These are phyloP conservation scores for Hypercompe scribonia DNA, from an alignment of 2,888 invertebrate species.

Conservation along the genomic window DNA sequence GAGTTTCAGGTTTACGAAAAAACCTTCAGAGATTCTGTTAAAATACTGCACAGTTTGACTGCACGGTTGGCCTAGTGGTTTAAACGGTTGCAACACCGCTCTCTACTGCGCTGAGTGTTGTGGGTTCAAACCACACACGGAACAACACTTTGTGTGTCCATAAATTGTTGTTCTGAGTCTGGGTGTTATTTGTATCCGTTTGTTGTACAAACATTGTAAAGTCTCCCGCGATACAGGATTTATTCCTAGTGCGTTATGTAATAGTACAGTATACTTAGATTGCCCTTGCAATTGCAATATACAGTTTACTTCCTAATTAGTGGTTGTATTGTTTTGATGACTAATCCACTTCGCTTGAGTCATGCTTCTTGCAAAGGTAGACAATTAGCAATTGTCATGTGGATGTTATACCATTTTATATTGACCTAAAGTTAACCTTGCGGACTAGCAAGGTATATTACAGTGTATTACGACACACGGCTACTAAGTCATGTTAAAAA, in stretches of 20 bases:
- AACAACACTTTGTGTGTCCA: too few species aligned
- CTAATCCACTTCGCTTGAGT: constrained; percentile 8
- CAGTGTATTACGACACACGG: neutral
- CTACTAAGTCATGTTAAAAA: neutral
- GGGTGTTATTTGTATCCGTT: too few species aligned
- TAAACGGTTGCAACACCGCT: too few species aligned
- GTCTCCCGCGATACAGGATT: too few species aligned
- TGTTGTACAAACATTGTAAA: too few species aligned
- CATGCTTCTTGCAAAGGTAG: neutral
- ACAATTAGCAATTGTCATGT: constrained; percentile 2
- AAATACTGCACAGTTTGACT: too few species aligned
- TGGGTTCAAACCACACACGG: too few species aligned
- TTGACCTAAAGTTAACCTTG: neutral
- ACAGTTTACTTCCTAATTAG: neutral
- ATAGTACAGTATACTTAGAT: neutral
- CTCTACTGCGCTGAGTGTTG: too few species aligned
- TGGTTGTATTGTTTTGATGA: constrained; percentile 7
- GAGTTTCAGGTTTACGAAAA: neutral
- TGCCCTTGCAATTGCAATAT: neutral
- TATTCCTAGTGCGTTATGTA: too few species aligned
- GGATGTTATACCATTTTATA: neutral
- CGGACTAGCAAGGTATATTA: neutral
- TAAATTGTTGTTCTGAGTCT: too few species aligned
- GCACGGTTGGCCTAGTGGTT: too few species aligned
- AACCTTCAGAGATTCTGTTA: neutral